These are phyloP conservation scores for Caenorhabditis remanei DNA, from an alignment of 1,140 invertebrate genomes.

Conservation along the genomic window DNA sequence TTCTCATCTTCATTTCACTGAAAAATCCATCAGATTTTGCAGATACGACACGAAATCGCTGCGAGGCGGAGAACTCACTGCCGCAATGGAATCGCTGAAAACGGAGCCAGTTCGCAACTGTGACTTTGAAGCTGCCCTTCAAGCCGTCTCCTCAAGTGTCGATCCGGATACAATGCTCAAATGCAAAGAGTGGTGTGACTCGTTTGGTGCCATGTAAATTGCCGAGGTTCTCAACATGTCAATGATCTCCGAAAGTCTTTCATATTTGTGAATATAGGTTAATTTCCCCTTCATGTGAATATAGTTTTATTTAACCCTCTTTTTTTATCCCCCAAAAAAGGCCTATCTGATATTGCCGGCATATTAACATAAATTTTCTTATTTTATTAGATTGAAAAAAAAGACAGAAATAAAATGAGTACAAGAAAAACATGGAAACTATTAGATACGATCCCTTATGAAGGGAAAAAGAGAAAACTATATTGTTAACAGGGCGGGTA, in stretches of 20 bases:
- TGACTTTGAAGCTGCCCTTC: slow-evolving; percentile 41
- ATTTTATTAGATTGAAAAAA: not conserved
- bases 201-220: slow-evolving; percentile 47
- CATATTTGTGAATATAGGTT: slow-evolving; percentile 5
- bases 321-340: not conserved
- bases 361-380: not conserved
- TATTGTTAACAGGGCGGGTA: not conserved
- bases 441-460: not conserved
- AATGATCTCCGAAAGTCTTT: not conserved
- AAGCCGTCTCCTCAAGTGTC: slow-evolving; percentile 19
- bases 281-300: slow-evolving; percentile 1
- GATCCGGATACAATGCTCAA: slow-evolving; percentile 42
- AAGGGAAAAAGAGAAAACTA: not conserved
- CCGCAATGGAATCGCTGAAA: slow-evolving; percentile 34
- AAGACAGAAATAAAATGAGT: not conserved
- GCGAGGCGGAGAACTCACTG: slow-evolving; percentile 27
- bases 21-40: not conserved
- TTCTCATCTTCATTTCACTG: not conserved
- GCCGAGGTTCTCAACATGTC: not conserved
- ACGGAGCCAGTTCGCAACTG: slow-evolving; percentile 1
- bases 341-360: not conserved
- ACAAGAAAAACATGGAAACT: not conserved
- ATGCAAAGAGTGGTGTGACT: slow-evolving; percentile 42
- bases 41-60: slow-evolving; percentile 44
- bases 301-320: not conserved